Evolutionary conservation across 2,797 vertebrate species (phyloP).

Genomic region (Notamacropus eugenii): DNA sequence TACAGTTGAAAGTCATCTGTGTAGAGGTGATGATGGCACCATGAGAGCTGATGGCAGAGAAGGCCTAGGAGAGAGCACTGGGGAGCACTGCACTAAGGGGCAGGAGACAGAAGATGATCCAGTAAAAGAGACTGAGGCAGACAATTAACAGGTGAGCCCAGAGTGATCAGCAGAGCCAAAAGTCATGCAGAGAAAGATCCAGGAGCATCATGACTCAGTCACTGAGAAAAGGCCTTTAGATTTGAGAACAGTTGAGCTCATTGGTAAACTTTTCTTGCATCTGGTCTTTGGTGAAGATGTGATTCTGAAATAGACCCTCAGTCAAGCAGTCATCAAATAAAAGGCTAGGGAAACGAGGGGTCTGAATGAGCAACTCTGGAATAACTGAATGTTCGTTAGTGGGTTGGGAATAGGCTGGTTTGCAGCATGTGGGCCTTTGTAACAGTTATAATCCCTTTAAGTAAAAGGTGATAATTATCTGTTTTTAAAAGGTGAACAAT

Average conservation of each 20-base stretch:
- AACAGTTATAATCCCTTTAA: not conserved
- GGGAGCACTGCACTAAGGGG: not conserved
- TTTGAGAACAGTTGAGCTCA: not conserved
- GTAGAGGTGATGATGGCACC: not conserved
- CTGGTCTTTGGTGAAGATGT: not conserved
- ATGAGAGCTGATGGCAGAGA: not conserved
- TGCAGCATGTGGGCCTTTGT: not conserved
- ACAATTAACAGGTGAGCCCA: not conserved
- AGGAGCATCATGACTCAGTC: not conserved
- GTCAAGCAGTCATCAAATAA: not conserved
- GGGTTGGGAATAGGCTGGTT: not conserved
- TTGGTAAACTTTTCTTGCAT: not conserved
- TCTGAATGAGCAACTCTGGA: not conserved
- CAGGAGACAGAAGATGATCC: not conserved
- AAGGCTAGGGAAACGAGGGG: not conserved
- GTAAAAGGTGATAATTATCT: not conserved
- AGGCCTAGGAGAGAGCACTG: not conserved
- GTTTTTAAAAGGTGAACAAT: slow-evolving; percentile 15
- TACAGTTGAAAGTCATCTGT: not conserved
- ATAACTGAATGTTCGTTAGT: not conserved
- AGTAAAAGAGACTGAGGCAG: not conserved
- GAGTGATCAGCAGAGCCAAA: not conserved
- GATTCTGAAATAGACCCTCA: not conserved
- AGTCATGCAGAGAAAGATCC: not conserved
- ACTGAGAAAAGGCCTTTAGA: not conserved